Conservation (phyloP, 1,140 invertebrate genomes). For the Subanguina moxae region DNA sequence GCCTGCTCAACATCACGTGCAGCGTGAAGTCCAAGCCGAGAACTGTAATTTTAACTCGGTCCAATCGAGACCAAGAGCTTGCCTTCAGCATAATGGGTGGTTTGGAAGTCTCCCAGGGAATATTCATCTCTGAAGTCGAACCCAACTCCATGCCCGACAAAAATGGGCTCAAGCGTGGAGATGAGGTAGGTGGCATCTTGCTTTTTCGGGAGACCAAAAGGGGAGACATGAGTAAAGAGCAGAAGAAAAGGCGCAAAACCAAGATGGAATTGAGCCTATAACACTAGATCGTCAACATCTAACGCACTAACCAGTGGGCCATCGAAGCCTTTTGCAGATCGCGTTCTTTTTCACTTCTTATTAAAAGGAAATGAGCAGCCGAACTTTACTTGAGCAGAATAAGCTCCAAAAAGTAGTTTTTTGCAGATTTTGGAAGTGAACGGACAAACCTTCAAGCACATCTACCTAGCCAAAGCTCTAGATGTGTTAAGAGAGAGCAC, state of each 20-base stretch:
- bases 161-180: conserved; percentile 89
- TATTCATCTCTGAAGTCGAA: conserved; percentile 90
- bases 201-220: too few relatives aligned
- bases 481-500: conserved; percentile 87
- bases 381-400: too few relatives aligned
- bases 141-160: conserved; percentile 87
- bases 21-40: conserved; percentile 87
- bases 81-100: conserved; percentile 79
- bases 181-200: conserved; percentile 69
- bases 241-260: not conserved
- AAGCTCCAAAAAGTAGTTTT: not conserved
- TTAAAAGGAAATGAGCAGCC: too few relatives aligned
- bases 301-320: too few relatives aligned
- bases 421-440: conserved; percentile 82
- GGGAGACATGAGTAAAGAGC: too few relatives aligned
- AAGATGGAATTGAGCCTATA: too few relatives aligned
- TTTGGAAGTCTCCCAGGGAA: conserved; percentile 67
- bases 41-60: conserved; percentile 81
- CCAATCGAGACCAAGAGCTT: conserved; percentile 82
- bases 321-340: too few relatives aligned
- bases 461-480: conserved; percentile 79
- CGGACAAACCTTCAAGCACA: conserved; percentile 87
- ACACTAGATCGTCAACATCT: too few relatives aligned
- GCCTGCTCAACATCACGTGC: conserved; percentile 88
- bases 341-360: too few relatives aligned